A percentile compares a stretch with the other conserved stretches of the same genome.
phyloP scores from a whole-genome alignment of 2,797 vertebrate genomes.

The Chloroceryle inda region DNA sequence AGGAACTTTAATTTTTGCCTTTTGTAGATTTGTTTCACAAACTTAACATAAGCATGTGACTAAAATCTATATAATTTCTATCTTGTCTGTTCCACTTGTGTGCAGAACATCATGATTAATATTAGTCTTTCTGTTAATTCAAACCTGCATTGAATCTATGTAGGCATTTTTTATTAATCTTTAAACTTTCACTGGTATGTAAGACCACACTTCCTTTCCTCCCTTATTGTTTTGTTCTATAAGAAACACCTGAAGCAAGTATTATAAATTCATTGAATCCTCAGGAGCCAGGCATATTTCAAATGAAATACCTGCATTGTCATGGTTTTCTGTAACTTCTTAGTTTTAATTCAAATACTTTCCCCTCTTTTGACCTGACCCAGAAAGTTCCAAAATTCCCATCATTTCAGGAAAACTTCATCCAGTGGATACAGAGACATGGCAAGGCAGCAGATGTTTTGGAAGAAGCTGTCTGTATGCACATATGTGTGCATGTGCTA shows the following conservation, averaged over 20 bases:
- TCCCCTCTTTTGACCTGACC: neutral
- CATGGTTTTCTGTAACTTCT: slow-evolving; percentile 32
- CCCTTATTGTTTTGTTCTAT: slow-evolving; percentile 11
- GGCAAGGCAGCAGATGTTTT: neutral
- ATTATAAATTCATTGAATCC: slow-evolving; percentile 67
- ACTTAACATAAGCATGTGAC: neutral
- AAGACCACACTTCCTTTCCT: slow-evolving; percentile 2
- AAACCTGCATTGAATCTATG: neutral
- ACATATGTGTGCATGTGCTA: neutral
- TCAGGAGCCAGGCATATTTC: slow-evolving; percentile 26
- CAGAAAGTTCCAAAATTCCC: neutral
- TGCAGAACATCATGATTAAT: neutral
- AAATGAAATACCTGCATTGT: slow-evolving; percentile 13
- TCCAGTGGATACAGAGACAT: fast-evolving
- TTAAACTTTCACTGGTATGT: neutral
- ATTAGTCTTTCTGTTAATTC: neutral
- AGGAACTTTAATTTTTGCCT: neutral
- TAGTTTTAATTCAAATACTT: slow-evolving; percentile 43
- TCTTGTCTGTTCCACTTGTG: neutral
- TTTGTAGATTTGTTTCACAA: neutral
- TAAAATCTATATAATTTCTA: neutral
- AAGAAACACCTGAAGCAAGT: slow-evolving; percentile 39
- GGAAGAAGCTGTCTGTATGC: neutral
- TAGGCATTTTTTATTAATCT: neutral
- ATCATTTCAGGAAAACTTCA: neutral